Conservation (phyloP, 2,113 vertebrate genomes). For the Siniperca chuatsi region DNA sequence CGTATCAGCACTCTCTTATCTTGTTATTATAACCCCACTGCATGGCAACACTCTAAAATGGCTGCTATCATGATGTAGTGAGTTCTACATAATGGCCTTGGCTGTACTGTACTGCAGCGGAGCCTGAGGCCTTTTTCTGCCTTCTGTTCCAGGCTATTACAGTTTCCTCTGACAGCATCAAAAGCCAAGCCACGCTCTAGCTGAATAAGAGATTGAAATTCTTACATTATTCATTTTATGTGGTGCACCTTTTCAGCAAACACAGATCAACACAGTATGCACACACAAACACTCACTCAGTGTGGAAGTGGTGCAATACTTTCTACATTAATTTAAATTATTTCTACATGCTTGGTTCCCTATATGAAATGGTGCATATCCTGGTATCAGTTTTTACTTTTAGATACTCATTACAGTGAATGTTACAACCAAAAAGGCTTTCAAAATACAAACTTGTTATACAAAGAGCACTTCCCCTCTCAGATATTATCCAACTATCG, state of each 20-base stretch:
- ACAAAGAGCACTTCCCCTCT: constrained; percentile 15
- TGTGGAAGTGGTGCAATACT: constrained; percentile 10
- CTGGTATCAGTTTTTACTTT: constrained; percentile 50
- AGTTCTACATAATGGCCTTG: constrained; percentile 80
- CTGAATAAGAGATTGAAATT: constrained; percentile 77
- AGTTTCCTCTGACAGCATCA: constrained; percentile 75
- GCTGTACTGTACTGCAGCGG: constrained; percentile 53
- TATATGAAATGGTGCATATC: constrained; percentile 24
- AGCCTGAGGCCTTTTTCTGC: constrained; percentile 69
- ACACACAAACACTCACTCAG: constrained; percentile 6
- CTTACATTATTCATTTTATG: constrained; percentile 80
- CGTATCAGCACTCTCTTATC: constrained; percentile 75
- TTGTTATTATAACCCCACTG: constrained; percentile 85
- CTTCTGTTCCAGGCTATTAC: constrained; percentile 77
- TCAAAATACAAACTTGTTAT: constrained; percentile 46
- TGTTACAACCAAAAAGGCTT: constrained; percentile 50
- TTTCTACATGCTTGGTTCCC: constrained; percentile 34
- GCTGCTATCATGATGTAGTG: constrained; percentile 78
- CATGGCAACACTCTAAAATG: constrained; percentile 80
- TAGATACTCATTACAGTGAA: constrained; percentile 22
- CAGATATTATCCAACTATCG: constrained; percentile 3
- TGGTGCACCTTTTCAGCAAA: constrained; percentile 37
- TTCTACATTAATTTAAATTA: constrained; percentile 36
- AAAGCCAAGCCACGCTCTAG: constrained; percentile 57
- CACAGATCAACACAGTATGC: constrained; percentile 1